Conservation (phyloP, 2,797 vertebrate genomes). For the Malacoraja senta region DNA sequence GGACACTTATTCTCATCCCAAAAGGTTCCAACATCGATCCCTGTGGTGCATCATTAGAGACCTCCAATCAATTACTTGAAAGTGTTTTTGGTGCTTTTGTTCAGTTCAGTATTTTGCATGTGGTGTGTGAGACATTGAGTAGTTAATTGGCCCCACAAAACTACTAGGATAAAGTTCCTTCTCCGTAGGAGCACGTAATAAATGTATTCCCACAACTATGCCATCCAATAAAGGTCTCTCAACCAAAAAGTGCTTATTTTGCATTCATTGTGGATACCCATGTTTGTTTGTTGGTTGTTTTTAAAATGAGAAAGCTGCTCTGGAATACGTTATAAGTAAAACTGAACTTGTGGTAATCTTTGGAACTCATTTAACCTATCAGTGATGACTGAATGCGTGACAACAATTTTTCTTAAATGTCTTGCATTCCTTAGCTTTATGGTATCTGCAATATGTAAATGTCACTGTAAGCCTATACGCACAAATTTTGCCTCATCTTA, state of each 20-base stretch:
- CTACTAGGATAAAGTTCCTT: neutral
- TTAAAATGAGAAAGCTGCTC: neutral
- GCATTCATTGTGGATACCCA: too few relatives aligned
- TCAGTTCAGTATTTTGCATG: neutral
- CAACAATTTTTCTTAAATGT: too few relatives aligned
- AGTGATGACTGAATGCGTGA: too few relatives aligned
- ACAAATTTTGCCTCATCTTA: neutral
- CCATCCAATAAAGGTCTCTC: neutral
- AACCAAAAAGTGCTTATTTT: neutral
- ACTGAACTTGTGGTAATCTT: neutral
- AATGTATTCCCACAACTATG: neutral
- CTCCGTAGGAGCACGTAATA: neutral
- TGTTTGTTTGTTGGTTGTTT: too few relatives aligned
- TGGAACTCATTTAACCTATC: too few relatives aligned
- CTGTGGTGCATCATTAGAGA: too few relatives aligned
- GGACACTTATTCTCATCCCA: too few relatives aligned
- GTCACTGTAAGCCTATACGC: neutral
- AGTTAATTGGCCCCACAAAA: neutral
- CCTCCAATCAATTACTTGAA: neutral
- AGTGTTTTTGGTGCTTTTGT: neutral
- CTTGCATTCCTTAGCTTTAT: neutral
- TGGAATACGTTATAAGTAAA: neutral
- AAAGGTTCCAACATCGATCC: too few relatives aligned
- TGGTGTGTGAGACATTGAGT: neutral
- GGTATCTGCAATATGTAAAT: neutral